phyloP scores from a whole-genome alignment of 35 echinoderm and acorn worm genomes.

The Chiridota heheva region DNA sequence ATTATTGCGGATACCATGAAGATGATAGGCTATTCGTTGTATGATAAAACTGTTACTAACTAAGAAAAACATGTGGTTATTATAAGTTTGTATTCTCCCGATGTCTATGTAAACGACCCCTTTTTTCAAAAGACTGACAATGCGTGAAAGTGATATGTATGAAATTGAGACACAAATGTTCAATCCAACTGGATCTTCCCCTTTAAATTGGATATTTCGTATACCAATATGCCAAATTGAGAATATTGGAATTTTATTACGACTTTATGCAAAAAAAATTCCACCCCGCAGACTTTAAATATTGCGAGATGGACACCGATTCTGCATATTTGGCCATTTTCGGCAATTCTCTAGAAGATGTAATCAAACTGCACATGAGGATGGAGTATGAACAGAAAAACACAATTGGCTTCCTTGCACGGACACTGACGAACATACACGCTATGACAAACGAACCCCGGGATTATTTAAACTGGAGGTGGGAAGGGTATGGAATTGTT shows the following conservation, averaged over 20 bases:
- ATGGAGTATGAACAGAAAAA: constrained; percentile 13
- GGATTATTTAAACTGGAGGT: constrained; percentile 61
- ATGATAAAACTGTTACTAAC: constrained; percentile 54
- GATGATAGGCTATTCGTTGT: constrained; percentile 22
- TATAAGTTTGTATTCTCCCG: too few relatives aligned
- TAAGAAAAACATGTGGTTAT: constrained; percentile 32
- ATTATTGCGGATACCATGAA: constrained; percentile 36
- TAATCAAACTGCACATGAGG: constrained; percentile 32
- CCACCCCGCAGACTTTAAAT: constrained; percentile 2
- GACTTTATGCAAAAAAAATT: too few relatives aligned
- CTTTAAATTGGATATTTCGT: too few relatives aligned
- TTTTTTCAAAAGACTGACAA: too few relatives aligned
- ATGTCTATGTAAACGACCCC: neutral
- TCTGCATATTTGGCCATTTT: constrained; percentile 42
- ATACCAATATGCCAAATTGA: too few relatives aligned
- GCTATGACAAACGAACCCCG: constrained; percentile 52
- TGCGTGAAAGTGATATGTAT: too few relatives aligned
- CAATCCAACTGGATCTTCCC: too few relatives aligned
- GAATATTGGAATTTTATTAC: too few relatives aligned
- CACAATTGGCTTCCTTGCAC: constrained; percentile 33
- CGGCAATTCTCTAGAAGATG: constrained; percentile 31
- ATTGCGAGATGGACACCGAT: constrained; percentile 46
- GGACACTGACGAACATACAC: constrained; percentile 18
- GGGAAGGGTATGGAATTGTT: constrained; percentile 47
- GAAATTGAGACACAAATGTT: too few relatives aligned